These are phyloP conservation scores for Tonatia bakeri DNA, from an alignment of 2,113 vertebrate species.

Conservation along the genomic window DNA sequence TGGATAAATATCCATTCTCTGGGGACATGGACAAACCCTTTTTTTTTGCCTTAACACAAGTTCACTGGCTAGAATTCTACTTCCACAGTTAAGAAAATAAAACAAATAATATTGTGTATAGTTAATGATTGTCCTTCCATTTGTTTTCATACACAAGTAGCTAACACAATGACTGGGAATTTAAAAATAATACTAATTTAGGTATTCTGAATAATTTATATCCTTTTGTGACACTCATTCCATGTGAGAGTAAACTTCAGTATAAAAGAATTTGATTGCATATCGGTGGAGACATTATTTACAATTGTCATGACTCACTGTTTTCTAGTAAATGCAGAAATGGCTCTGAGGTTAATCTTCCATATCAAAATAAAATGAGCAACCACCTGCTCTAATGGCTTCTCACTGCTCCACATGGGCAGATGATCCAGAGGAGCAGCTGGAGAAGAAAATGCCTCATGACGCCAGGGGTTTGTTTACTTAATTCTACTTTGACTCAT, in stretches of 20 bases:
- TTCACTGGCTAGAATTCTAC: background rate
- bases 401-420: conserved; percentile 37
- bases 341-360: conserved; percentile 73
- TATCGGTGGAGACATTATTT: conserved; percentile 36
- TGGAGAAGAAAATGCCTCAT: conserved; percentile 47
- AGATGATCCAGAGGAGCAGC: conserved; percentile 60
- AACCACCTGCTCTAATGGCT: conserved; percentile 72
- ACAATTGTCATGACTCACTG: conserved; percentile 73
- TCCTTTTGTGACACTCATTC: background rate
- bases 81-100: background rate
- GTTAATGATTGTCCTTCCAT: background rate
- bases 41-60: background rate
- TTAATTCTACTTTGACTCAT: conserved; percentile 43
- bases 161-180: background rate
- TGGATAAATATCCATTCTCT: background rate
- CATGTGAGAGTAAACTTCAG: background rate
- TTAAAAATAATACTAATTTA: background rate
- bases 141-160: background rate
- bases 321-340: conserved; percentile 71
- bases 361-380: conserved; percentile 69
- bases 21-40: background rate
- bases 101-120: background rate
- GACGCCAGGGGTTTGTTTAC: conserved; percentile 62
- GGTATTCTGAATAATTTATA: conserved; percentile 5
- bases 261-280: conserved; percentile 54